Percentiles rank a stretch among this genome's conserved stretches.
Evolutionary conservation across 2,888 invertebrate genomes (phyloP).

Genomic region (Yponomeuta cagnagella): DNA sequence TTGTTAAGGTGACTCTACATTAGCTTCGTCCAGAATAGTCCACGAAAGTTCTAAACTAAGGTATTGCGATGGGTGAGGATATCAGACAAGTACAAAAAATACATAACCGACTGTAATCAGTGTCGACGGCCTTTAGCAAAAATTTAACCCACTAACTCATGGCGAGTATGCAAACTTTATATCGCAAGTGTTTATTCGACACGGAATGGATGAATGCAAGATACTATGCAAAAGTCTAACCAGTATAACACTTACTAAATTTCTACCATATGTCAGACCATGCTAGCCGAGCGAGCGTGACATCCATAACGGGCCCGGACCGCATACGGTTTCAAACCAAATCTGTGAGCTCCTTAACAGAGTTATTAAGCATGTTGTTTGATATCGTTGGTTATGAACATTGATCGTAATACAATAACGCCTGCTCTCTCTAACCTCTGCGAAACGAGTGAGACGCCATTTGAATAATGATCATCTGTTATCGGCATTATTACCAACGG

Average conservation of each 20-base stretch:
- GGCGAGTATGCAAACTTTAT: too few species aligned
- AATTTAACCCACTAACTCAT: too few species aligned
- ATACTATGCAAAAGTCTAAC: too few species aligned
- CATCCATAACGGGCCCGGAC: too few species aligned
- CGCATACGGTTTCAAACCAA: neutral
- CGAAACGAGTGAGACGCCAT: slow-evolving; percentile 28
- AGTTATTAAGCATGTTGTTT: neutral
- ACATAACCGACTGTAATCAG: neutral
- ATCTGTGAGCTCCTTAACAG: neutral
- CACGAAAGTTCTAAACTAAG: neutral
- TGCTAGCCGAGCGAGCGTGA: too few species aligned
- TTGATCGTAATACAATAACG: neutral
- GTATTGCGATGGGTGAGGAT: neutral
- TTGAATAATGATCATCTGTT: slow-evolving; percentile 34
- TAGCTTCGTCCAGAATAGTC: neutral
- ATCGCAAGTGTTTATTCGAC: too few species aligned
- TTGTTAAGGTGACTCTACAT: neutral
- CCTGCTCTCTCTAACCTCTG: neutral
- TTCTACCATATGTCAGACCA: too few species aligned
- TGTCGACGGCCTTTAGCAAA: too few species aligned
- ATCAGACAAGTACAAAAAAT: neutral
- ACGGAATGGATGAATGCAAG: too few species aligned
- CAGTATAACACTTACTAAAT: too few species aligned
- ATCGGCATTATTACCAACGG: slow-evolving; percentile 28
- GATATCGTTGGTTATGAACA: neutral